These are phyloP conservation scores for Lasioglossum baleicum DNA, from an alignment of 1,140 invertebrate genomes.

Conservation along the genomic window DNA sequence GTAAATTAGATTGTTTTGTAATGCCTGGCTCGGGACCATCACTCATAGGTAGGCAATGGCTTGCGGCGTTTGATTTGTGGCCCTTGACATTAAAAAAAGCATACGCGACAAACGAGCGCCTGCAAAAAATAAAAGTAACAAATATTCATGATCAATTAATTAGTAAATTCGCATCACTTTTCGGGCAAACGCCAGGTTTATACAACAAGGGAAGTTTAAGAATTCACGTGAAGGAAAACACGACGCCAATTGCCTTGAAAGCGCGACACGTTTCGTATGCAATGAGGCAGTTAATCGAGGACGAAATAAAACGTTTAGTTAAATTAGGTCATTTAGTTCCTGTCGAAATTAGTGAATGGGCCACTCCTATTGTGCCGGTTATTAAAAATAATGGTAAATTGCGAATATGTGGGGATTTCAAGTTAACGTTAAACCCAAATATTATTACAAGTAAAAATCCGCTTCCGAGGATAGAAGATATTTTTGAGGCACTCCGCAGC, in stretches of 20 bases:
- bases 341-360: constrained; percentile 17
- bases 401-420: background rate
- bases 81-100: too few species aligned
- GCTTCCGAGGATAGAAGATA: constrained; percentile 6
- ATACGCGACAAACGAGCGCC: too few species aligned
- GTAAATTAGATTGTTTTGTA: too few species aligned
- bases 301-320: constrained; percentile 29
- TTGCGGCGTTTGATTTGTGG: too few species aligned
- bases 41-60: too few species aligned
- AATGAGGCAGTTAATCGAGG: background rate
- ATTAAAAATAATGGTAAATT: background rate
- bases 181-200: too few species aligned
- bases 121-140: too few species aligned
- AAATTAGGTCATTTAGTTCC: constrained; percentile 46
- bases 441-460: constrained; percentile 31
- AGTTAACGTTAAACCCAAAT: constrained; percentile 13
- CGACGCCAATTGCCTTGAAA: background rate
- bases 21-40: too few species aligned
- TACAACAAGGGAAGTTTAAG: background rate
- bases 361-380: constrained; percentile 16
- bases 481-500: constrained; percentile 12
- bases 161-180: too few species aligned
- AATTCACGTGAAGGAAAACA: background rate
- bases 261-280: too few species aligned
- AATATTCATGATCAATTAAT: too few species aligned